Evolutionary conservation across 2,888 invertebrate genomes (phyloP), one percentile per base, ranked within the genome.

Genomic region (Liposcelis brunnea): DNA sequence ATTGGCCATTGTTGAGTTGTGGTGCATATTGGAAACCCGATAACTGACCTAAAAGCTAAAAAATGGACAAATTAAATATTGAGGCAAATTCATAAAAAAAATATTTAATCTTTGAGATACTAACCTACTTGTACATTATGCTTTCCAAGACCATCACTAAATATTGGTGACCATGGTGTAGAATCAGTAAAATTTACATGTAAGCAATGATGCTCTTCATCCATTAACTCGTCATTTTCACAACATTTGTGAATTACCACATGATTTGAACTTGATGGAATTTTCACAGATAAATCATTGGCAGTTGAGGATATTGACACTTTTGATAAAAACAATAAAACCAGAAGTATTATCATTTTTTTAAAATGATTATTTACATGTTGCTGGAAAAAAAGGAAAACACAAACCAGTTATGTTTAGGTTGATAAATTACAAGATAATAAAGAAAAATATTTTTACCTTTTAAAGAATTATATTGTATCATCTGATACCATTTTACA

Each of bases 1-100:
- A 83, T 75, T 15, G 74, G 67, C 70, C 79, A 75, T 55, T 69
- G 70, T 63, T 80, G 77, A 55, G 74, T 74, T 36, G 74, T 72
- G 43, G 74, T 75, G 61, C 83, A 83, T 53, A 75, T 72, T 1
- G 82, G 82, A 49, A 70, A 58, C 14, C 81, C 82, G 50, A 70
- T 69, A 11, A 73, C 65, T 60, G 74, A 71, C 53, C 70, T 47
- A 47, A 49, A 34, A 8, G 8, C 71, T 55, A 60, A 71, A 50
- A 55, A 50, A 14, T 31, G n/a, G n/a, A n/a, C n/a, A n/a, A 2
- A 43, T 32, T 34, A 14, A 31, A 32, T 10, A n/a, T 10, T 19
- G 12, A 21, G 4, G 16, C 14, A 42, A 14, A 6, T 43, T 16
- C 1, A 8, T 2, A 15, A 38, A 12, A 7, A 2, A 2, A 12